Evolutionary conservation across 2,797 vertebrate genomes (phyloP).

Genomic region (Squalus acanthias): DNA sequence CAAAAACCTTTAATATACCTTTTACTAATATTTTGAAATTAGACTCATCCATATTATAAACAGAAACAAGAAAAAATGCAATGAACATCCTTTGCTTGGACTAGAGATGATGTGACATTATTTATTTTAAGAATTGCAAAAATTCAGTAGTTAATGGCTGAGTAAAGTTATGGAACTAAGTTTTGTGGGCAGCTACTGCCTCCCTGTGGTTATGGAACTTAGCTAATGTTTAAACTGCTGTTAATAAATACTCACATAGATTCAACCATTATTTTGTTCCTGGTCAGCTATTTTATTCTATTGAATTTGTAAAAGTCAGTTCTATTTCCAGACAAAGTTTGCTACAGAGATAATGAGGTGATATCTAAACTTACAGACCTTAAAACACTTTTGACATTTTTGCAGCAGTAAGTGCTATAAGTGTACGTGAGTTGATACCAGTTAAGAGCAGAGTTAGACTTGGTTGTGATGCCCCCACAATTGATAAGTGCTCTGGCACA

Average conservation of each 20-base stretch:
- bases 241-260: neutral
- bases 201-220: neutral
- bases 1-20: neutral
- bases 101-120: neutral
- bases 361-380: neutral
- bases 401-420: neutral
- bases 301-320: neutral
- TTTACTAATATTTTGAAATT: neutral
- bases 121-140: neutral
- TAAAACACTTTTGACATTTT: neutral
- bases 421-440: neutral
- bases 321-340: neutral
- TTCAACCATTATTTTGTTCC: neutral
- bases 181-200: neutral
- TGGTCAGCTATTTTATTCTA: neutral
- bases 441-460: neutral
- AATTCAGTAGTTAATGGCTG: neutral
- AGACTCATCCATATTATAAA: neutral
- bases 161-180: neutral
- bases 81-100: neutral
- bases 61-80: neutral
- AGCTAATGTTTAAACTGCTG: neutral
- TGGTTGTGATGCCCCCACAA: neutral
- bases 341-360: neutral
- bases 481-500: neutral